A percentile compares a stretch with the other conserved stretches of the same genome.
phyloP scores from a whole-genome alignment of 2,888 invertebrate species.

The Protula sp. region DNA sequence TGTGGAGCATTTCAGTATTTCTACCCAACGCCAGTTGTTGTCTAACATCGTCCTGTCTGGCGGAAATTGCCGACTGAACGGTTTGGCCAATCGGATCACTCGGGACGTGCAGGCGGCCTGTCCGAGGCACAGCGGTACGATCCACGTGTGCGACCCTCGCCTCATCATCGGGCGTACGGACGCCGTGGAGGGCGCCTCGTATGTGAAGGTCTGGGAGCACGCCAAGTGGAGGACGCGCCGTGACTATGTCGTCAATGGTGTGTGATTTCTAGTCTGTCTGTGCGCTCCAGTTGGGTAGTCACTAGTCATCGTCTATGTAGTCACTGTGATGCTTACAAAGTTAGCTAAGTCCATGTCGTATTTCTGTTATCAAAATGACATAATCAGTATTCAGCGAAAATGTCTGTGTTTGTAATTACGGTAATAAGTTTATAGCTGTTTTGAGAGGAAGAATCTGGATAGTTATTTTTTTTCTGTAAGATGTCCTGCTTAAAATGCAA shows the following conservation, averaged over 20 bases:
- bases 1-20: constrained; percentile 1
- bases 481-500: no score
- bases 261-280: no score
- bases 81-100: constrained; percentile 7
- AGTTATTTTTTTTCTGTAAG: no score
- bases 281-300: no score
- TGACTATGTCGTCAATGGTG: constrained; percentile 11
- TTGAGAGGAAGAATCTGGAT: no score
- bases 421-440: no score
- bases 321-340: no score
- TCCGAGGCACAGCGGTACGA: not conserved
- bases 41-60: constrained; percentile 16
- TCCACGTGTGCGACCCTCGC: constrained; percentile 10
- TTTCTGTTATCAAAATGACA: no score
- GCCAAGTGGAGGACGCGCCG: constrained; percentile 8
- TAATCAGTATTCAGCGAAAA: no score
- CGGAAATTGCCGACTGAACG: constrained; percentile 14
- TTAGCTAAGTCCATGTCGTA: no score
- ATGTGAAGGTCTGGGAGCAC: constrained; percentile 10
- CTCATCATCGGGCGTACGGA: constrained; percentile 15
- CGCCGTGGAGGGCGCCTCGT: constrained; percentile 15
- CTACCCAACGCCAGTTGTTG: constrained; percentile 2
- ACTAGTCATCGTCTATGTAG: no score
- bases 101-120: constrained; percentile 7
- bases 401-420: no score